These are phyloP conservation scores for Stegastes partitus DNA, from an alignment of 2,113 vertebrate genomes.

Conservation along the genomic window DNA sequence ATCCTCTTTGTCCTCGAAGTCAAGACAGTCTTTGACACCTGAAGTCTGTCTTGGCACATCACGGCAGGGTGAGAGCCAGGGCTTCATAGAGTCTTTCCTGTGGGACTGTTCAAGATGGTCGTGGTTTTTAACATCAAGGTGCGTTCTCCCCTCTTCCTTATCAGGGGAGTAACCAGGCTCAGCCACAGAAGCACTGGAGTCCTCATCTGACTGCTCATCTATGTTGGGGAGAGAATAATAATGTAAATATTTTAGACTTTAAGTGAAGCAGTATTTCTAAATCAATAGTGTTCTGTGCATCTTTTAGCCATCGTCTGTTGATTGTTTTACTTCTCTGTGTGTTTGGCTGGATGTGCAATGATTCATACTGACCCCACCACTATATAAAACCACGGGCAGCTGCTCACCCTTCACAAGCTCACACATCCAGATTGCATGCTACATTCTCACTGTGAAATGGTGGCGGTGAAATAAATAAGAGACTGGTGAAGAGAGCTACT, in stretches of 20 bases:
- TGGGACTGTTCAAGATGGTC: constrained; percentile 4
- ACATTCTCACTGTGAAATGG: not conserved
- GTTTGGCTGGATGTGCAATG: not conserved
- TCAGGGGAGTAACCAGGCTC: constrained; percentile 48
- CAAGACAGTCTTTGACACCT: constrained; percentile 25
- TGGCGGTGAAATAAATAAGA: not conserved
- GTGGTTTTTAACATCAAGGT: not conserved
- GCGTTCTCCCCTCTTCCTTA: constrained; percentile 56
- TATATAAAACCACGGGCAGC: constrained; percentile 1
- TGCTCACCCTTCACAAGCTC: constrained; percentile 18
- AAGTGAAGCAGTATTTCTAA: not conserved
- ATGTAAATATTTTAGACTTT: not conserved
- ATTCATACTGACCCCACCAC: not conserved
- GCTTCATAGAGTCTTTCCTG: constrained; percentile 24
- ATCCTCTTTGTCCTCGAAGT: constrained; percentile 33
- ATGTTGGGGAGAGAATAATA: not conserved
- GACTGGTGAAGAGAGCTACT: constrained; percentile 1
- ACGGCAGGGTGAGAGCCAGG: constrained; percentile 53
- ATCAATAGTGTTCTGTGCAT: not conserved
- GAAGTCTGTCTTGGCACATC: constrained; percentile 21
- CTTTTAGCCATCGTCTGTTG: not conserved
- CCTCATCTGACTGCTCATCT: constrained; percentile 73
- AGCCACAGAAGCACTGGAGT: constrained; percentile 62
- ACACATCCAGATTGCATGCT: constrained; percentile 23
- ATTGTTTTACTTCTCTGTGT: not conserved